Percentiles rank a stretch among this genome's conserved stretches.
These are phyloP conservation scores for Odocoileus virginianus DNA, from an alignment of 2,113 vertebrate genomes.

Conservation along the genomic window DNA sequence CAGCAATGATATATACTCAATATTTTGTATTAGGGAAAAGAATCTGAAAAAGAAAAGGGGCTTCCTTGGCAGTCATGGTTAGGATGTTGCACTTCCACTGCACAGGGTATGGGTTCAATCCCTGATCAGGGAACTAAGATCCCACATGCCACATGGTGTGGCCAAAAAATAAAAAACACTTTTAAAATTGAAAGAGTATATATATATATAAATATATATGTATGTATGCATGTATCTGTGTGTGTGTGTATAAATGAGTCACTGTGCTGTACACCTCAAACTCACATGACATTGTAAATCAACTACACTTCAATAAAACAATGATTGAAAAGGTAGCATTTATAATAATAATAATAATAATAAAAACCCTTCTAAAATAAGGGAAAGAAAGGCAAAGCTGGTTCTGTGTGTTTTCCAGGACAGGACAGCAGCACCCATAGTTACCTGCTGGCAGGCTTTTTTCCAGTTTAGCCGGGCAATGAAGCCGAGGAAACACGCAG, in stretches of 20 bases:
- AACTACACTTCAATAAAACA: neutral
- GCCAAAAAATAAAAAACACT: neutral
- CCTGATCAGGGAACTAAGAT: neutral
- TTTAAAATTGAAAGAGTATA: neutral
- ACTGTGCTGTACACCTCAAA: neutral
- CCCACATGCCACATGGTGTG: neutral
- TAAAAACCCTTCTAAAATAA: neutral
- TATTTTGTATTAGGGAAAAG: neutral
- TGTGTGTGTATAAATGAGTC: neutral
- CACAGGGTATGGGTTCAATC: neutral
- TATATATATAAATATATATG: neutral
- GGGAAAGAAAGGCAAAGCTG: neutral
- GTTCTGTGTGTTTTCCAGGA: neutral
- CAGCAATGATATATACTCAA: neutral
- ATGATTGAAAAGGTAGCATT: neutral
- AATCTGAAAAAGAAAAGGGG: neutral
- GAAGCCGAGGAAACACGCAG: conserved; percentile 81
- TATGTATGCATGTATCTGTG: fast-evolving
- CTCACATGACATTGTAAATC: neutral
- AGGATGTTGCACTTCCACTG: neutral
- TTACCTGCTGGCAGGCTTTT: conserved; percentile 88
- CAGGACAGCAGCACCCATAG: neutral
- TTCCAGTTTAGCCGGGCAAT: conserved; percentile 88
- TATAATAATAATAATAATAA: neutral
- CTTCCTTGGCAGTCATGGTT: neutral